Base-by-base conservation (phyloP, 2,113 vertebrate genomes). In the Trogon surrucura region DNA sequence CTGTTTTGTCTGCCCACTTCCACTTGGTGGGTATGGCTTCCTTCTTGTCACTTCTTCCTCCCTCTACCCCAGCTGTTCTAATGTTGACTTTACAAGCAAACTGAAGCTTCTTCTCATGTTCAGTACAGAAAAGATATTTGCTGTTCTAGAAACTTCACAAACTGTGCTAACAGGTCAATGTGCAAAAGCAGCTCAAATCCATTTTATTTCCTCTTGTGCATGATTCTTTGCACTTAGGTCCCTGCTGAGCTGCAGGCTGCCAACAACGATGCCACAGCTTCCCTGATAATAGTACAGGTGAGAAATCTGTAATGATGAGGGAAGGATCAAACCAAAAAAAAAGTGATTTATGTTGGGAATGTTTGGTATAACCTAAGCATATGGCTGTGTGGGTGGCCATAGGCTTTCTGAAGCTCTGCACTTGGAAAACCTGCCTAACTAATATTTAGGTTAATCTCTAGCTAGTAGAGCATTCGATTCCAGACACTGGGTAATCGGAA, bases 351-450 rank as follows among this genome's bases (percentile, higher is more conserved):
- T 34, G 36, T n/a, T 79, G 47, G 27, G 25, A 88, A 56, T 34
- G n/a, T 47, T 48, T 93, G 57, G 22, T 89, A 29, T 79, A 91
- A 79, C 62, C 69, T 56, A 67, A 73, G 11, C 72, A 90, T 94
- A 88, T 88, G 92, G 92, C 45, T 80, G 72, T 87, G 88, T 94
- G 91, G 91, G 93, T 6, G 7, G 73, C 85, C 17, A 3, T 61
- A 79, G 41, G 47, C 57, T 88, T 89, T 79, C 27, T 47, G 72
- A 85, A 94, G 45, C 41, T 91, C 21, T 15, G 4, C 45, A 45
- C 69, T 80, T 89, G 79, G 89, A 72, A 95, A 92, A 87, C 58
- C 54, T 91, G 83, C 80, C 48, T 94, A 83, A 80, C 73, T 94
- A 91, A 91, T 92, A 87, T 48, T 95, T 72, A 45, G 73, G 65